Percentiles rank a stretch among this genome's conserved stretches.
phyloP scores from a whole-genome alignment of 2,797 vertebrate genomes.

The Choloepus didactylus region DNA sequence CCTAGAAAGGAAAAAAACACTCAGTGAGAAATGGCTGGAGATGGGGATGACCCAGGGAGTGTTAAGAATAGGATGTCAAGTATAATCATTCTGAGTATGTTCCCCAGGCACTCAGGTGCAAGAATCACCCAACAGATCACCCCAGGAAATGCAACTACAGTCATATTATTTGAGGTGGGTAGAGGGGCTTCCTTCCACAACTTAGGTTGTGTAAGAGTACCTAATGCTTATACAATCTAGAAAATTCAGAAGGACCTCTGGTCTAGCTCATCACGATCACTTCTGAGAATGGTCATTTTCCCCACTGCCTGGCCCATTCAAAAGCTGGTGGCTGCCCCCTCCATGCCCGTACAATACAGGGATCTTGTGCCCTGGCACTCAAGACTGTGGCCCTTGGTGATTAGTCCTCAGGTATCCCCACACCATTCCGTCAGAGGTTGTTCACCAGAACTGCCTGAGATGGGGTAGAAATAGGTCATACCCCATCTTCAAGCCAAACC shows the following conservation, averaged over 20 bases:
- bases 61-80: neutral
- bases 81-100: neutral
- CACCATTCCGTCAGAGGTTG: rapidly evolving
- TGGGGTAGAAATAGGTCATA: neutral
- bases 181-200: neutral
- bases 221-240: neutral
- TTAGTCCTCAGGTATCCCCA: neutral
- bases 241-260: neutral
- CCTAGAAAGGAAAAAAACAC: neutral
- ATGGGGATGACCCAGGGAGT: neutral
- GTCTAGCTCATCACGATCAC: neutral
- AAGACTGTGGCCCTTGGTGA: neutral
- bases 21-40: neutral
- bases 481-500: neutral
- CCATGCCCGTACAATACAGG: neutral
- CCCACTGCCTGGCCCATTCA: neutral
- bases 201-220: neutral
- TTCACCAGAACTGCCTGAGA: neutral
- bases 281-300: neutral
- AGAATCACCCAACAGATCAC: too few species aligned
- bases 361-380: neutral
- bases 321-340: neutral
- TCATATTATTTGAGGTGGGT: neutral
- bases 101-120: too few species aligned
- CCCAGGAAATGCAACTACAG: neutral